Evolutionary conservation across 2,113 vertebrate species (phyloP), one percentile per base, ranked within the genome.

Genomic region (Psephotus haematonotus): DNA sequence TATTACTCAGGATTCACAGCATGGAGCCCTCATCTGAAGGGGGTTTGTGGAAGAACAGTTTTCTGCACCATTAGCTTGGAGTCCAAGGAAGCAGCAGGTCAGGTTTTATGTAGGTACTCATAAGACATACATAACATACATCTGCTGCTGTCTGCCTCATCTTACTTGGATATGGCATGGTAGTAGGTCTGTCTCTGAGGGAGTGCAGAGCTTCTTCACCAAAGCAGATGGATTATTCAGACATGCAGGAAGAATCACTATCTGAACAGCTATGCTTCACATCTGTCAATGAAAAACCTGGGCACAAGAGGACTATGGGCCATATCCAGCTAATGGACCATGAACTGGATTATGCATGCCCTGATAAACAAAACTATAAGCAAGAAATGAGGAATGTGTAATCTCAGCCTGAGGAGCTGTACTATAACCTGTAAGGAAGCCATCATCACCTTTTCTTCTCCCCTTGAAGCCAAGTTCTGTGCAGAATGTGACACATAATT

Each of bases 311-410:
- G 86, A 81, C 62, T 29, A n/a, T 44, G 52, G 83, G 80, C 72
- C 86, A 92, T 49, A 86, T 90, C 53, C 60, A 86, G 76, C 69
- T 93, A 93, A 95, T 68, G 76, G 80, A 78, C 69, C 50, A 7
- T 84, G 77, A 84, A 79, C 4, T 89, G 77, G 89, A 91, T 92
- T 92, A 95, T 84, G 16, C 35, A 82, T 41, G n/a, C 65, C 71
- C 69, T 52, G 65, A 74, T 81, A 95, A 91, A 16, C 83, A 86
- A 87, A 95, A 71, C 29, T 89, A 52, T 60, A 86, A 86, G 80
- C 37, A 90, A 86, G 50, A 90, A 72, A 90, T 35, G 37, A 35
- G 43, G 52, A 53, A 60, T 69, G 43, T 19, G 12, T 57, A 65
- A 79, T 55, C 47, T 75, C 20, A 22, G 10, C 7, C 69, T 89